A percentile compares a stretch with the other conserved stretches of the same genome.
These are phyloP conservation scores for Eonycteris spelaea DNA, from an alignment of 2,113 vertebrate species.

Conservation along the genomic window DNA sequence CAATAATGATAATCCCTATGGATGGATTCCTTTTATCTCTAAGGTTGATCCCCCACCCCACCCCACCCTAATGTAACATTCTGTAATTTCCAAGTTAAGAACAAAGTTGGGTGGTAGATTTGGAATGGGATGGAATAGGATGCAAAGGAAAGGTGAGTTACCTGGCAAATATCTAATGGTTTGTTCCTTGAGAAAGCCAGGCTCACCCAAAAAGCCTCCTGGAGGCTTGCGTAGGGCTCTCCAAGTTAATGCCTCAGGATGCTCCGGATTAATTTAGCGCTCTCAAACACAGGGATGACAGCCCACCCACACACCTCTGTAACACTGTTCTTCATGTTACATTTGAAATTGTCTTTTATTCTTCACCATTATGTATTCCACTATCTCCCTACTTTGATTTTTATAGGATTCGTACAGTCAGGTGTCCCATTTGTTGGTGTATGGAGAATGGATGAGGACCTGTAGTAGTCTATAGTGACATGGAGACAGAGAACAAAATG, in stretches of 20 bases:
- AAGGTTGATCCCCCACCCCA: not conserved
- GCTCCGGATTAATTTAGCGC: not conserved
- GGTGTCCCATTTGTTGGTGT: not conserved
- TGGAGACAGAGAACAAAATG: not conserved
- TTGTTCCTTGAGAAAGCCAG: not conserved
- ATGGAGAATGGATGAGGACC: not conserved
- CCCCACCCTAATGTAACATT: not conserved
- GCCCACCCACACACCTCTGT: not conserved
- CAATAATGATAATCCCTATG: not conserved
- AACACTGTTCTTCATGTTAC: not conserved
- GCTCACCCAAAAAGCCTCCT: not conserved
- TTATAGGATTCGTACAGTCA: not conserved
- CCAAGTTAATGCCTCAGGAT: not conserved
- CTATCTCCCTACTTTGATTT: not conserved
- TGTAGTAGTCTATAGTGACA: not conserved
- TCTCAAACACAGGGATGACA: too few species aligned
- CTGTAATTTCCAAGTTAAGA: not conserved
- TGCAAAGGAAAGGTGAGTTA: not conserved
- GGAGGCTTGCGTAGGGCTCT: not conserved
- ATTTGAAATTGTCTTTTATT: not conserved
- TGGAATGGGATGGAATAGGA: not conserved
- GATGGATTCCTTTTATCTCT: not conserved
- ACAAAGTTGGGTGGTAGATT: not conserved
- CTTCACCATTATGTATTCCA: not conserved
- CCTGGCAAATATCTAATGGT: not conserved